Conservation (phyloP, 2,888 invertebrate species). For the Nesidiocoris tenuis region DNA sequence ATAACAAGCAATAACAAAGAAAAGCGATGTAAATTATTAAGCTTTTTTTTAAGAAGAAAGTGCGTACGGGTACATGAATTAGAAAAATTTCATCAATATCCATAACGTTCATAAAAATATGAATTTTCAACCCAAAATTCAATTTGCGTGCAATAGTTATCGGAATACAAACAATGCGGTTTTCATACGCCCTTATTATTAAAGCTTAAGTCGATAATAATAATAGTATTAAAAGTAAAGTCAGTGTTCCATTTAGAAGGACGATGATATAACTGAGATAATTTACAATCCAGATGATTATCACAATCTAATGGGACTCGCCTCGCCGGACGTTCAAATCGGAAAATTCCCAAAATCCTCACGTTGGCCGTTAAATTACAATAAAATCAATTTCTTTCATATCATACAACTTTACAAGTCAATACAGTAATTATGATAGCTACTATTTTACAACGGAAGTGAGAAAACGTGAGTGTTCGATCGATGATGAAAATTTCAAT, state of each 20-base stretch:
- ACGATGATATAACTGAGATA: background rate
- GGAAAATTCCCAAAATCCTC: background rate
- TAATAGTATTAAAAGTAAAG: background rate
- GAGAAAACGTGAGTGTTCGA: background rate
- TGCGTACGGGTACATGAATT: constrained; percentile 1
- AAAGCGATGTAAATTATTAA: constrained; percentile 16
- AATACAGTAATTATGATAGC: background rate
- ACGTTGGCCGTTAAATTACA: background rate
- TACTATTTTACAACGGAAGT: background rate
- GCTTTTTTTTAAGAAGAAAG: constrained; percentile 1
- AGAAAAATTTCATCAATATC: constrained; percentile 19
- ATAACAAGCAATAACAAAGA: constrained; percentile 33
- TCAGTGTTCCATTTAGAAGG: background rate
- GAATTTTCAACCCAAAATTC: constrained; percentile 20
- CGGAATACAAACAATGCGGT: background rate
- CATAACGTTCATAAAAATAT: constrained; percentile 37
- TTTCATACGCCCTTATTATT: background rate
- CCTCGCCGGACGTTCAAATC: background rate
- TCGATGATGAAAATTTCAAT: background rate
- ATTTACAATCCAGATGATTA: background rate
- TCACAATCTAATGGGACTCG: background rate
- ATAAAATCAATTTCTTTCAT: background rate
- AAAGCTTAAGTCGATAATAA: background rate
- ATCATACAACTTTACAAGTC: constrained; percentile 24
- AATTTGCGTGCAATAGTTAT: background rate